These are phyloP conservation scores for Matsumyia berberina DNA, from an alignment of 2,888 invertebrate genomes.

Conservation along the genomic window DNA sequence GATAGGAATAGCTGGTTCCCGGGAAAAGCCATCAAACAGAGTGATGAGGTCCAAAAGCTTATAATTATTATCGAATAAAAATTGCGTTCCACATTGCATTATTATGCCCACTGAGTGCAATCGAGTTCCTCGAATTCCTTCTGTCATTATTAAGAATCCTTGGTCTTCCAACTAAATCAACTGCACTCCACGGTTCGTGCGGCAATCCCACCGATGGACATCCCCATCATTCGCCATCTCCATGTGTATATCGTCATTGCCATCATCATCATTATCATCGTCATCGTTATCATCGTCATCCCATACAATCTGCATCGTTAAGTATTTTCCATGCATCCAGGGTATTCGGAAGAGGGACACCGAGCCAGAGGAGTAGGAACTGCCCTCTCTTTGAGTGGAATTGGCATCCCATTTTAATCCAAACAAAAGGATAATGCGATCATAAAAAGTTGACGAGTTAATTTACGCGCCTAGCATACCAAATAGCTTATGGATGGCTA, in stretches of 20 bases:
- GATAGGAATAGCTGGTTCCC: slow-evolving; percentile 9
- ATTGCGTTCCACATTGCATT: slow-evolving; percentile 53
- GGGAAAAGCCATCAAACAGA: slow-evolving; percentile 54
- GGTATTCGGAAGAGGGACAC: slow-evolving; percentile 37
- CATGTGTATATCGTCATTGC: slow-evolving; percentile 34
- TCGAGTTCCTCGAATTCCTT: slow-evolving; percentile 76
- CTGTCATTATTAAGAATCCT: slow-evolving; percentile 77
- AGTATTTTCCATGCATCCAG: slow-evolving; percentile 47
- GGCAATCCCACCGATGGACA: slow-evolving; percentile 41
- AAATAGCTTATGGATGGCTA: slow-evolving; percentile 72
- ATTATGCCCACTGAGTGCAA: slow-evolving; percentile 55
- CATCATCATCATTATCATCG: neutral
- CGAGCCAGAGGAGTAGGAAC: slow-evolving; percentile 13
- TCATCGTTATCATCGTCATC: neutral
- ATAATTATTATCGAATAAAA: slow-evolving; percentile 56
- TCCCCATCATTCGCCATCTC: slow-evolving; percentile 34
- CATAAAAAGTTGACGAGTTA: slow-evolving; percentile 80
- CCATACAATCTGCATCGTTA: slow-evolving; percentile 45
- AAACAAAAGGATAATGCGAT: slow-evolving; percentile 77
- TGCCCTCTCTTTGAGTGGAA: slow-evolving; percentile 44
- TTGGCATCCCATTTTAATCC: slow-evolving; percentile 76
- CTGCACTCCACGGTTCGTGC: slow-evolving; percentile 44
- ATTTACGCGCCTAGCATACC: slow-evolving; percentile 79
- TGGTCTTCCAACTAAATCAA: slow-evolving; percentile 72
- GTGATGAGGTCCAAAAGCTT: slow-evolving; percentile 37